Evolutionary conservation across 2,888 invertebrate species (phyloP).

Genomic region (Drosophila robusta): DNA sequence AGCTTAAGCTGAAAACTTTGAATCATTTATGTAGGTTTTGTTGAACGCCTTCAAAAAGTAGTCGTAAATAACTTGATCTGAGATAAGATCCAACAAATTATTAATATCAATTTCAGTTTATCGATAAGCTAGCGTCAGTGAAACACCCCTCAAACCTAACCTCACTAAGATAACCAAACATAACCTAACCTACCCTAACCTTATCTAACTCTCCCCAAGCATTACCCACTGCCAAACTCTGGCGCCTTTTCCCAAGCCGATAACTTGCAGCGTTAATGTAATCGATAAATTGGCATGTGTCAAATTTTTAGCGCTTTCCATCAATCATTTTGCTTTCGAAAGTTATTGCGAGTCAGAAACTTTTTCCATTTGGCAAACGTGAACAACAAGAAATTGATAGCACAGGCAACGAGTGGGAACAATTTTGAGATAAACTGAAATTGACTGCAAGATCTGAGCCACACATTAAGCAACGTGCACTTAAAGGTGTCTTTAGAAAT

Average conservation of each 20-base stretch:
- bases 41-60: too few relatives aligned
- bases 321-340: conserved; percentile 22
- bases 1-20: not conserved
- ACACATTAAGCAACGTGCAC: not conserved
- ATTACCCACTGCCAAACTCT: not conserved
- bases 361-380: conserved; percentile 19
- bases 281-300: conserved; percentile 22
- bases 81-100: too few relatives aligned
- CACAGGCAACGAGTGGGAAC: not conserved
- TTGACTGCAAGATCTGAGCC: not conserved
- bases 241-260: not conserved
- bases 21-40: too few relatives aligned
- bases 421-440: not conserved
- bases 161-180: not conserved
- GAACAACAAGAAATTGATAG: conserved; percentile 1
- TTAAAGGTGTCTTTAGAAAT: too few relatives aligned
- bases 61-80: too few relatives aligned
- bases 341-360: conserved; percentile 9
- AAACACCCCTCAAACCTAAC: not conserved
- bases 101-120: too few relatives aligned
- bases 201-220: not conserved
- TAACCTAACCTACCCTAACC: not conserved
- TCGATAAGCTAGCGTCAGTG: too few relatives aligned
- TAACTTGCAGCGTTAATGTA: conserved; percentile 6
- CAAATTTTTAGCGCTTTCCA: conserved; percentile 15